phyloP scores from a whole-genome alignment of 2,113 vertebrate genomes.

The Apeltes quadracus region DNA sequence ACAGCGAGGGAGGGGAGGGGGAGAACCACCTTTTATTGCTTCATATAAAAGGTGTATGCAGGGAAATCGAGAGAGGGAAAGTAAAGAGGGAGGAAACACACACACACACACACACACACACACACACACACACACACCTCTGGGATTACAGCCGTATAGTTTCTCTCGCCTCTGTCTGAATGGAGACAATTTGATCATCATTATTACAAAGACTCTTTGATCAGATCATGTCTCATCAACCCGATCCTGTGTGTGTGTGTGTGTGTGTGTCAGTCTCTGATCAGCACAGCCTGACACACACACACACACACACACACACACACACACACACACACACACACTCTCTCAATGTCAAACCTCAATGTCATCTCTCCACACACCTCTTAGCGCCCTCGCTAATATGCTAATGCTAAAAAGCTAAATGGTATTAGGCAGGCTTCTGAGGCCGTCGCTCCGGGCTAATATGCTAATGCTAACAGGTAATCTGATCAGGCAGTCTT shows the following conservation, averaged over 20 bases:
- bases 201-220: conserved; percentile 73
- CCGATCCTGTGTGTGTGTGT: conserved; percentile 6
- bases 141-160: conserved; percentile 34
- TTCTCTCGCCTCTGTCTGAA: conserved; percentile 41
- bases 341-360: conserved; percentile 69
- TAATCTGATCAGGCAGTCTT: conserved; percentile 66
- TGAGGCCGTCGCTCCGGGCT: conserved; percentile 60
- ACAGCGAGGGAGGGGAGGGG: neutral
- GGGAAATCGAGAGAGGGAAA: conserved; percentile 17
- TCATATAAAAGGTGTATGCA: conserved; percentile 39
- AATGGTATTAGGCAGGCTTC: conserved; percentile 57
- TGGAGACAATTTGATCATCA: conserved; percentile 67
- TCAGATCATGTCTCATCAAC: conserved; percentile 69
- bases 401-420: conserved; percentile 51
- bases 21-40: conserved; percentile 30
- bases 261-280: conserved; percentile 16
- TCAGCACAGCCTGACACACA: conserved; percentile 18
- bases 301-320: too few relatives aligned
- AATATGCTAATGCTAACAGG: conserved; percentile 77
- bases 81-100: neutral
- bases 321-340: too few relatives aligned
- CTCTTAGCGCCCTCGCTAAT: conserved; percentile 55
- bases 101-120: conserved; percentile 11
- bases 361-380: conserved; percentile 60
- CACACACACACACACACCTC: conserved; percentile 24